Evolutionary conservation across 37 sponge, comb jelly and placozoan genomes (phyloP), one percentile per base, ranked within the genome.

Genomic region (Corticium candelabrum): DNA sequence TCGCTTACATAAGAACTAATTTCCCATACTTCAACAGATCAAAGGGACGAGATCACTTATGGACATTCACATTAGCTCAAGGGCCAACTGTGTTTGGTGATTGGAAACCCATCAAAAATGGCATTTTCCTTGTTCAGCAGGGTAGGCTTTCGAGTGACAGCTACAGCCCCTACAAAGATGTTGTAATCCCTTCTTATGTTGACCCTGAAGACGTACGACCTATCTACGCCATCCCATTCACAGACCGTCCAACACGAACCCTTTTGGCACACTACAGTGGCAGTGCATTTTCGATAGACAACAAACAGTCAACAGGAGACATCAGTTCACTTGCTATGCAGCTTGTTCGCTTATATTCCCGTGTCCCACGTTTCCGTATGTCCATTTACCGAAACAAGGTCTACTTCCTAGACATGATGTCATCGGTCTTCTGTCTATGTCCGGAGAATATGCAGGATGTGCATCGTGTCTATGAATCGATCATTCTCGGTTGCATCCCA

Each of bases 401-500:
- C 0, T 78, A 79, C 57, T 41, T 79, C 40, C 57, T 71, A 3
- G 85, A 84, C 68, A 84, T 84, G 85, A 84, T 84, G 85, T 84
- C 85, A 35, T 84, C 85, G 29, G 71, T 0, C 11, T 84, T 79
- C 35, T 84, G 85, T 39, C 75, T 84, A 29, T 84, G 85, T 37
- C 85, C 80, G 1, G 80, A 74, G 34, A 74, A 73, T 38, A 50
- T 50, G 62, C 62, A 50, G 62, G 73, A 73, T 38, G 21, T 50
- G 62, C 62, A 50, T 11, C 74, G 79, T 11, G 74, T 75, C 74
- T 84, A 84, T 67, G 74, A 79, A 56, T 74, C 85, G 0, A 75
- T 84, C 35, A 31, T 79, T 0, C 62, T 79, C 2, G 85, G 85
- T 0, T 84, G 85, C 68, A 84, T 84, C 0, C 85, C 85, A n/a